Percentiles rank a stretch among this genome's conserved stretches.
phyloP scores from a whole-genome alignment of 2,113 vertebrate species.

The Peromyscus polionotus region DNA sequence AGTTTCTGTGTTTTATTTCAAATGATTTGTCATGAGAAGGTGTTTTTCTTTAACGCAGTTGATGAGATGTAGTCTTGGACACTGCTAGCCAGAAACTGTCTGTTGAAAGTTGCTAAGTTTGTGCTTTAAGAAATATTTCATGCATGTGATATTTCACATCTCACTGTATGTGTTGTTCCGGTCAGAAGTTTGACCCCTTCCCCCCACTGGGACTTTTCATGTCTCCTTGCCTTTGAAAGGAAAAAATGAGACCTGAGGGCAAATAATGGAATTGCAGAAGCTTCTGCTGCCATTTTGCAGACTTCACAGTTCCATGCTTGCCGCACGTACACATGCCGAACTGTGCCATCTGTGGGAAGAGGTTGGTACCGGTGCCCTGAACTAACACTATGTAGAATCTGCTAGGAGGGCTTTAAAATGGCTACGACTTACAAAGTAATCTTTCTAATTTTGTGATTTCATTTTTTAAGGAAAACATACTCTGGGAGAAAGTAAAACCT shows the following conservation, averaged over 20 bases:
- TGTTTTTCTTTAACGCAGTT: conserved; percentile 22
- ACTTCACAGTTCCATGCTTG: neutral
- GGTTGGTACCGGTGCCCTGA: conserved; percentile 39
- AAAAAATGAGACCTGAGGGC: neutral
- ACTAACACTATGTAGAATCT: conserved; percentile 2
- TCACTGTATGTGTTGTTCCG: neutral
- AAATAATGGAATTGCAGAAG: neutral
- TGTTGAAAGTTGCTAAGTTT: neutral
- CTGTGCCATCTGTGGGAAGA: neutral
- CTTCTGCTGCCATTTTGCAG: neutral
- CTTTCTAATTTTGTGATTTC: conserved; percentile 47
- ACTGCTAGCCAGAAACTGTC: neutral
- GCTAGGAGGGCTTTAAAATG: conserved; percentile 61
- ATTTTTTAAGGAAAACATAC: conserved; percentile 22
- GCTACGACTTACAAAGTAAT: conserved; percentile 1
- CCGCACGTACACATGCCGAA: neutral
- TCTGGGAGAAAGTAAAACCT: conserved; percentile 44
- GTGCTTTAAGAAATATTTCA: conserved; percentile 4
- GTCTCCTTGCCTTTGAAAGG: conserved; percentile 54
- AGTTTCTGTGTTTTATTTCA: conserved; percentile 21
- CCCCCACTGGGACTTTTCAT: neutral
- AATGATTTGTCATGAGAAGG: conserved; percentile 19
- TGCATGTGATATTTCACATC: neutral
- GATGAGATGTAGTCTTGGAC: conserved; percentile 45
- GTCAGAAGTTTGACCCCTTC: neutral